Evolutionary conservation across 2,888 invertebrate species (phyloP).

Genomic region (Ferrisia virgata): DNA sequence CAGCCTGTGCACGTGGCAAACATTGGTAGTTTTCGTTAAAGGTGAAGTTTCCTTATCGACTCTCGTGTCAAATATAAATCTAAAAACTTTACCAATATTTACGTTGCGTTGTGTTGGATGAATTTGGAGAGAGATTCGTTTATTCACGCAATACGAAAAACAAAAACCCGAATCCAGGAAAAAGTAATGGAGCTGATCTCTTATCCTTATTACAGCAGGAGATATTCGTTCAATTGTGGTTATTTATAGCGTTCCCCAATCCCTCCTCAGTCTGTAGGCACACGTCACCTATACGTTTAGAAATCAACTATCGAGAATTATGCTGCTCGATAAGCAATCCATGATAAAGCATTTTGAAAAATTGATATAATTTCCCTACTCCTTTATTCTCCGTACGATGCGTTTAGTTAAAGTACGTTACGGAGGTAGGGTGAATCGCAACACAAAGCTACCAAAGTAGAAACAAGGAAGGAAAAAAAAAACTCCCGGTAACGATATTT

Average conservation of each 20-base stretch:
- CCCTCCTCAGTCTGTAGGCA: neutral
- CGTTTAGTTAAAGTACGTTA: neutral
- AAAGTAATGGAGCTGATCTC: neutral
- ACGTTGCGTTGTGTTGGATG: neutral
- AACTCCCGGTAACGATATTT: neutral
- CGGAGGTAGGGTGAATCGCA: neutral
- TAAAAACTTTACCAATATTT: neutral
- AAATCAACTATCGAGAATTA: neutral
- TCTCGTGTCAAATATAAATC: neutral
- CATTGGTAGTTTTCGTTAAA: neutral
- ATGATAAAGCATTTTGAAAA: neutral
- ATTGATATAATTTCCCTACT: neutral
- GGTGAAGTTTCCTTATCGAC: neutral
- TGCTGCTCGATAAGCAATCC: neutral
- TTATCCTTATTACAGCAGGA: no score
- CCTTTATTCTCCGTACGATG: neutral
- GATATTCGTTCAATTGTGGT: neutral
- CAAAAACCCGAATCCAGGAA: neutral
- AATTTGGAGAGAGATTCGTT: neutral
- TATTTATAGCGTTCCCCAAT: neutral
- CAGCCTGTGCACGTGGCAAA: neutral
- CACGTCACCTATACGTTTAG: neutral
- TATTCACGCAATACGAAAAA: neutral
- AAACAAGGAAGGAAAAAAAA: neutral
- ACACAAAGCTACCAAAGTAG: neutral